Percentiles rank a stretch among this genome's conserved stretches.
Conservation (phyloP, 2,113 vertebrate species). For the Mixornis gularis region DNA sequence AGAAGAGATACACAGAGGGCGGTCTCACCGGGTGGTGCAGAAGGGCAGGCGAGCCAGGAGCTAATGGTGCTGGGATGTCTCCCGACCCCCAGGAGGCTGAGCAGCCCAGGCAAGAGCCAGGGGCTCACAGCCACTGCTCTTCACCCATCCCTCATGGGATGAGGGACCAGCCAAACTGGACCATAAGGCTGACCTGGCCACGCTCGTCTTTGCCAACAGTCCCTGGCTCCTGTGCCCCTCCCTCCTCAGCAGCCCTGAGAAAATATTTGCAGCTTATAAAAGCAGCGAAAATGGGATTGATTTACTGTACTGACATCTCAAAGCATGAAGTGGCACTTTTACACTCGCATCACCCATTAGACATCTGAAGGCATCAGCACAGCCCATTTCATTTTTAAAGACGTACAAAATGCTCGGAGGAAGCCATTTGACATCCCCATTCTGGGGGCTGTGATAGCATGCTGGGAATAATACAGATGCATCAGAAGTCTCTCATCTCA, state of each 20-base stretch:
- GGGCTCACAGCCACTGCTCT: background rate
- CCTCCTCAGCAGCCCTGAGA: background rate
- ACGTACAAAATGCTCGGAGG: background rate
- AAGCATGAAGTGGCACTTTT: slow-evolving; percentile 21
- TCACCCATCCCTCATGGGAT: background rate
- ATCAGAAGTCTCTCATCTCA: background rate
- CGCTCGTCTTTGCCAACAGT: fast-evolving
- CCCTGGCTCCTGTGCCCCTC: background rate
- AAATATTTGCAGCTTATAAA: background rate
- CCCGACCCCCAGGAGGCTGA: fast-evolving
- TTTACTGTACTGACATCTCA: background rate
- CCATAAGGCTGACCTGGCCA: fast-evolving
- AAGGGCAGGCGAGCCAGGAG: fast-evolving
- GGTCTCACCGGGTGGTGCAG: background rate
- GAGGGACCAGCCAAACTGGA: background rate
- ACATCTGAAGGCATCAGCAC: slow-evolving; percentile 21
- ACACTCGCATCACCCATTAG: slow-evolving; percentile 11
- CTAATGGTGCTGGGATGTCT: background rate
- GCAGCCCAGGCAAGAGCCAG: fast-evolving
- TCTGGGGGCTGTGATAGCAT: background rate
- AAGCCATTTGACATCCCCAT: slow-evolving; percentile 16
- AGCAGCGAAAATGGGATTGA: background rate
- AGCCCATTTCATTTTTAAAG: slow-evolving; percentile 4
- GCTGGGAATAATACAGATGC: background rate
- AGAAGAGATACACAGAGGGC: background rate